Conservation (phyloP, 2,888 invertebrate genomes). For the Leptinotarsa juncta region DNA sequence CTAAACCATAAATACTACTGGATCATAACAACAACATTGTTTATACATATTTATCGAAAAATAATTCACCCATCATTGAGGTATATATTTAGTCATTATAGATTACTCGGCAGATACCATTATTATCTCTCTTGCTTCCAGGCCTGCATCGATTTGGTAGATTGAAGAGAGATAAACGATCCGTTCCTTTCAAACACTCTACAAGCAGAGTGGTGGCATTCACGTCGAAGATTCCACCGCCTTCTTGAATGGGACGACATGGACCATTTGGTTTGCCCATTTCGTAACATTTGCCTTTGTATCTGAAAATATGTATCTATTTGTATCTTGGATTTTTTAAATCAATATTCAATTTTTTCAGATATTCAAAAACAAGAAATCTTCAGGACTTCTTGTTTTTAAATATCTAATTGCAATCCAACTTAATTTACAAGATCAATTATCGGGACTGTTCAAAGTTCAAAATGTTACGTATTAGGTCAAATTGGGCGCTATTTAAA, state of each 20-base stretch:
- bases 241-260: conserved; percentile 65
- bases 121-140: conserved; percentile 56
- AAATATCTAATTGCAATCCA: no score
- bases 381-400: no score
- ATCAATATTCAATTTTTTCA: no score
- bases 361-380: no score
- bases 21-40: no score
- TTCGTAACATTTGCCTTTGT: conserved; percentile 67
- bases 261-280: conserved; percentile 62
- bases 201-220: conserved; percentile 72
- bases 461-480: no score
- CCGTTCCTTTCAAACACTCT: conserved; percentile 67
- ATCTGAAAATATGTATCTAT: conserved; percentile 58
- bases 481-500: no score
- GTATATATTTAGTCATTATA: conserved; percentile 31
- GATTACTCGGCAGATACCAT: conserved; percentile 50
- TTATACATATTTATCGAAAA: no score
- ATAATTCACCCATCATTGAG: no score
- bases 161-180: conserved; percentile 54
- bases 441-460: no score
- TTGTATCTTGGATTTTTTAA: conserved; percentile 42
- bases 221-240: conserved; percentile 69
- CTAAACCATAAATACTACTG: no score
- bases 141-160: conserved; percentile 52
- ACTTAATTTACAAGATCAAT: no score